These are phyloP conservation scores for Holocentrus rufus DNA, from an alignment of 2,797 vertebrate genomes.

Conservation along the genomic window DNA sequence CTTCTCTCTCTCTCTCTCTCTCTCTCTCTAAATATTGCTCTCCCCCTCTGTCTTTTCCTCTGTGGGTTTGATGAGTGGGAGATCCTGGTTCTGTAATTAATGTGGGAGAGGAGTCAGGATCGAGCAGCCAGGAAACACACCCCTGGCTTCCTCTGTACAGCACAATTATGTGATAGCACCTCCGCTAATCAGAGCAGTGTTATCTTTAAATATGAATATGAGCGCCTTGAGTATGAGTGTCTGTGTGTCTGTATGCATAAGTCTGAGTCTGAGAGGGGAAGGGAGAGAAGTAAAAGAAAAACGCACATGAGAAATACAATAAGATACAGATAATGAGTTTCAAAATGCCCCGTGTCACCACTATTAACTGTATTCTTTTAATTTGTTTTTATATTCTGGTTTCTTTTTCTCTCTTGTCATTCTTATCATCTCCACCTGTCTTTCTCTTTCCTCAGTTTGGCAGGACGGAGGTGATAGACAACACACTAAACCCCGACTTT, in stretches of 20 bases:
- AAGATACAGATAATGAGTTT: too few relatives aligned
- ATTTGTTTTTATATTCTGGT: constrained; percentile 24
- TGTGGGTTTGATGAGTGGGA: constrained; percentile 43
- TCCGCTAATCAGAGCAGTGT: constrained; percentile 52
- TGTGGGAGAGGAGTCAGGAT: constrained; percentile 56
- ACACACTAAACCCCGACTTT: constrained; percentile 94
- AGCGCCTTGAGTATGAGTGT: background rate
- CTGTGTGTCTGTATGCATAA: constrained; percentile 18
- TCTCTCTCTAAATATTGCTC: constrained; percentile 24
- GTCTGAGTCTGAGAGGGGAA: constrained; percentile 9
- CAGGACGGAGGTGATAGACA: constrained; percentile 95
- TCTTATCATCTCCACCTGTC: constrained; percentile 27
- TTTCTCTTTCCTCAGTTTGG: constrained; percentile 84
- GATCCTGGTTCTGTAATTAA: constrained; percentile 68
- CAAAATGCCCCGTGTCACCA: background rate
- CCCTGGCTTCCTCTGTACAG: constrained; percentile 43
- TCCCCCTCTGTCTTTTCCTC: constrained; percentile 38
- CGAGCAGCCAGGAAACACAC: constrained; percentile 55
- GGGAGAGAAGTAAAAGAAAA: background rate
- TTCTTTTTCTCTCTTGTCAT: constrained; percentile 14
- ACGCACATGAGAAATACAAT: too few relatives aligned
- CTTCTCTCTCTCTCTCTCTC: constrained; percentile 33
- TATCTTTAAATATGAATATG: constrained; percentile 19
- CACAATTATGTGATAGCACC: constrained; percentile 44
- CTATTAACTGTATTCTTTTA: constrained; percentile 26